Evolutionary conservation across 2,797 vertebrate genomes (phyloP).

Genomic region (Notolepis coatsorum): DNA sequence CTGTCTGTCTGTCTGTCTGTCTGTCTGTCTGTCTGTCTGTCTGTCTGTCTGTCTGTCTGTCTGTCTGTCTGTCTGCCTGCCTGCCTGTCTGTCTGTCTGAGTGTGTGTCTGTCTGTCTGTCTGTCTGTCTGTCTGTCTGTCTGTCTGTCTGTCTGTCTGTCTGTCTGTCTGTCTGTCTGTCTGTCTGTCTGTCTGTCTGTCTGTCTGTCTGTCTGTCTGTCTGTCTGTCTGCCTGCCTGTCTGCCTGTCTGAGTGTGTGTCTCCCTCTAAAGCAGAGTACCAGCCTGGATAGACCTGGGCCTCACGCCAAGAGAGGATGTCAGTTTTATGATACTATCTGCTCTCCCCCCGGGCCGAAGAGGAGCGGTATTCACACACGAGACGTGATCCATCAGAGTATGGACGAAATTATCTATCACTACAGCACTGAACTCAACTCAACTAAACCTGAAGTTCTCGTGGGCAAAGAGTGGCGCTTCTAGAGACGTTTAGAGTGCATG

Average conservation of each 20-base stretch:
- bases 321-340: conserved; percentile 28
- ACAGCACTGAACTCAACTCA: neutral
- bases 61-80: conserved; percentile 1
- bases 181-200: neutral
- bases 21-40: neutral
- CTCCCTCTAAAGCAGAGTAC: conserved; percentile 9
- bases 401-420: neutral
- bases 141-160: neutral
- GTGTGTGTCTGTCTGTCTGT: neutral
- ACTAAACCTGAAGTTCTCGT: neutral
- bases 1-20: neutral
- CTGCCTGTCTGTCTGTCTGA: neutral
- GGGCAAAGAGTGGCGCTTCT: neutral
- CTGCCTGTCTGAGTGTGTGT: neutral
- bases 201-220: neutral
- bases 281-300: conserved; percentile 22
- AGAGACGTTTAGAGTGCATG: conserved; percentile 25
- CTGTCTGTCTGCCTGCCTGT: conserved; percentile 11
- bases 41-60: neutral
- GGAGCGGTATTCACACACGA: neutral
- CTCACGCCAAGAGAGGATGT: conserved; percentile 33
- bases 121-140: conserved; percentile 14
- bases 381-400: too few species aligned
- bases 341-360: neutral
- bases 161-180: conserved; percentile 8